Base-by-base conservation (phyloP, 2,797 vertebrate species). In the Siniperca undulata region DNA sequence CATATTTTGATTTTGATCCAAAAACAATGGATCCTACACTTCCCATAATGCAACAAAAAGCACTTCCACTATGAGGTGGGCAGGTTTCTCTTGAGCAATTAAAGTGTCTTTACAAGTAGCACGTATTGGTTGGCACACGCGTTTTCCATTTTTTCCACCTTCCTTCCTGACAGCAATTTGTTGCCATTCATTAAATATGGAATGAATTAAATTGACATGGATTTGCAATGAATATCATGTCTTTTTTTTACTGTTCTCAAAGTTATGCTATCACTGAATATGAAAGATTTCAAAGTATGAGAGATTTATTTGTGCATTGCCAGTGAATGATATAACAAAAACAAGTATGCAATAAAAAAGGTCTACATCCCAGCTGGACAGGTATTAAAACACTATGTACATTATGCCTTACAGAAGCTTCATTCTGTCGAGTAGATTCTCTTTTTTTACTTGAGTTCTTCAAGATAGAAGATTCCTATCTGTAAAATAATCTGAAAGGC, bases 21-120 rank as follows among this genome's bases (percentile, higher is more conserved):
- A n/a, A 64, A 24, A n/a, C 61, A 64, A 42, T 64, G 61, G 61
- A 42, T 64, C 38, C 61, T 64, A 14, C 22, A 64, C 22, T n/a
- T 42, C 61, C 61, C 30, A 68, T 38, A 69, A 53, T 50, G 46
- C 46, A 67, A 34, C 65, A 46, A 46, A 46, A 16, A 66, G 30
- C 10, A 3, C 30, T 30, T 30, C 30, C 30, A 30, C 30, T 27
- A 27, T 27, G 27, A 30, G 3, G 30, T 30, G 30, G 30, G 0
- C 27, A 59, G 22, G 36, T 9, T 27, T 44, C 8, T 17, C 44
- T 16, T 42, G 44, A 38, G 36, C 36, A 38, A 38, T 38, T 38
- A 38, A 38, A 64, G 44, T 42, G 40, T 64, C 14, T 24, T 64
- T 42, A 64, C 24, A 46, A 66, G 30, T 30, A 2, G 27, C 27